Evolutionary conservation across 2,113 vertebrate species (phyloP).

Genomic region (Cichladusa arquata): DNA sequence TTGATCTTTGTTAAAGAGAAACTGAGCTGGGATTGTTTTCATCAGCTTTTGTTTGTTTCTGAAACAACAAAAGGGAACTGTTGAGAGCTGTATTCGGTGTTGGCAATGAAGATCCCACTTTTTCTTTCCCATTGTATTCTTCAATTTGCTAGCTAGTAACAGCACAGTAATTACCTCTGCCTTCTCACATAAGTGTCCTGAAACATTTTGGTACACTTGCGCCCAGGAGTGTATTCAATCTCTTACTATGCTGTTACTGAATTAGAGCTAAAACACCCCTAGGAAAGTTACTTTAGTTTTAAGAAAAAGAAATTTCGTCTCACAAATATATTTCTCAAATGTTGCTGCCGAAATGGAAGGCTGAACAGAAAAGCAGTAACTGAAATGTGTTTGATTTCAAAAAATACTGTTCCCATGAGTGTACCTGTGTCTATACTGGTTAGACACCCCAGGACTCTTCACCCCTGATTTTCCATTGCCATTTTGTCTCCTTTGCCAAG

Average conservation of each 20-base stretch:
- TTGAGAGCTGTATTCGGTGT: slow-evolving; percentile 12
- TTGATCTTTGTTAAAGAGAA: slow-evolving; percentile 23
- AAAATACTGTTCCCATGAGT: background rate
- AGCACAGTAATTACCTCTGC: background rate
- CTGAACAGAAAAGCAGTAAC: background rate
- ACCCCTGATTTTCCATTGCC: background rate
- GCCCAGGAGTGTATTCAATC: background rate
- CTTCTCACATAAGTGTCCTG: background rate
- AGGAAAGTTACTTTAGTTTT: background rate
- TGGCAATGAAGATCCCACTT: slow-evolving; percentile 21
- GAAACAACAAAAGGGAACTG: slow-evolving; percentile 37
- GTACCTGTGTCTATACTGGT: background rate
- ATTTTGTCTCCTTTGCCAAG: background rate
- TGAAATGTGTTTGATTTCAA: background rate
- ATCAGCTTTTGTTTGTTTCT: slow-evolving; percentile 48
- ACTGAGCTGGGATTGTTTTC: slow-evolving; percentile 40
- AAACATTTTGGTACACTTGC: background rate
- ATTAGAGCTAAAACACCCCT: background rate
- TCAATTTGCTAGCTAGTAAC: slow-evolving; percentile 2
- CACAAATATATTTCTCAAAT: background rate
- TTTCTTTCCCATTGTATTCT: slow-evolving; percentile 25
- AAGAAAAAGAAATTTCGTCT: background rate
- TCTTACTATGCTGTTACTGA: background rate
- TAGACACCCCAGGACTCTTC: background rate
- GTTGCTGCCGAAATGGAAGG: background rate